A percentile compares a stretch with the other conserved stretches of the same genome.
Evolutionary conservation across 2,888 invertebrate species (phyloP).

Genomic region (Hyposoter didymator): DNA sequence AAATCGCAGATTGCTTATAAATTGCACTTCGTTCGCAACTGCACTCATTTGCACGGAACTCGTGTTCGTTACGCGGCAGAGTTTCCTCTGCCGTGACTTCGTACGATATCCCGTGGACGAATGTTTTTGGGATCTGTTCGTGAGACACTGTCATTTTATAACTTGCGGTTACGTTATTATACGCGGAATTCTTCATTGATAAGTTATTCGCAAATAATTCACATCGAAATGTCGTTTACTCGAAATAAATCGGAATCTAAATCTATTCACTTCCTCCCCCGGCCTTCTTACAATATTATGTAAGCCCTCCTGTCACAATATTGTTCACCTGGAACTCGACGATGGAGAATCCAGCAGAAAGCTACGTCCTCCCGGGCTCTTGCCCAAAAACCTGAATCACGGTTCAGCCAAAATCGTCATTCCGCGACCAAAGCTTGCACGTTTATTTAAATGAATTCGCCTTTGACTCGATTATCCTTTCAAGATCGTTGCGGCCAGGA

Average conservation of each 20-base stretch:
- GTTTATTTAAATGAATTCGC: background rate
- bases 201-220: background rate
- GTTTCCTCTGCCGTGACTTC: background rate
- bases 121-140: background rate
- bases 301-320: too few species aligned
- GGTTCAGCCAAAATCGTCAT: too few species aligned
- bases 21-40: background rate
- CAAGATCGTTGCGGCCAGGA: background rate
- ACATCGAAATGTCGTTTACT: background rate
- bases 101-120: background rate
- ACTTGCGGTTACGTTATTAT: background rate
- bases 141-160: background rate
- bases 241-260: background rate
- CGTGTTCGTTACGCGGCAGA: background rate
- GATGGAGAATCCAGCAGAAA: too few species aligned
- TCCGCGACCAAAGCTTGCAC: background rate
- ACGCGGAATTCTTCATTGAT: background rate
- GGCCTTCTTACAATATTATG: too few species aligned
- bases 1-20: constrained; percentile 13
- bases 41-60: background rate
- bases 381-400: too few species aligned
- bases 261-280: background rate
- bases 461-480: background rate
- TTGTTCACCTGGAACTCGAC: too few species aligned
- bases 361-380: too few species aligned